These are phyloP conservation scores for Brachyistius frenatus DNA, from an alignment of 2,113 vertebrate genomes.

Conservation along the genomic window DNA sequence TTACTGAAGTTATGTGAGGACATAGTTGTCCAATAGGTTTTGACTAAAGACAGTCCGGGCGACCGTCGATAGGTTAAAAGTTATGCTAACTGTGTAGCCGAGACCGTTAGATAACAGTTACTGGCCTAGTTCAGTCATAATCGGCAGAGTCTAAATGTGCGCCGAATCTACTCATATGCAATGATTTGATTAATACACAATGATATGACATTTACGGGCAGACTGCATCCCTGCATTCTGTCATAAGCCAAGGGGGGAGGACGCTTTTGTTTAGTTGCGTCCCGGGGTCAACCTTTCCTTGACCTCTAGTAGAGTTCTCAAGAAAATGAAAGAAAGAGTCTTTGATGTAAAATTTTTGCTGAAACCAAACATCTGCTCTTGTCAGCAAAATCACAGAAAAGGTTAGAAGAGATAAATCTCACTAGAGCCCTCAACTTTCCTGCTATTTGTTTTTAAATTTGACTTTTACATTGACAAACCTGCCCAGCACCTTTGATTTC, in stretches of 20 bases:
- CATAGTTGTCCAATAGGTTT: background rate
- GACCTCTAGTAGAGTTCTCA: conserved; percentile 60
- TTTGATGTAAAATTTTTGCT: conserved; percentile 54
- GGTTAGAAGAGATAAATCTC: conserved; percentile 7
- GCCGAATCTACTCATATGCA: conserved; percentile 46
- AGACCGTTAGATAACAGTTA: conserved; percentile 52
- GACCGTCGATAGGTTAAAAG: background rate
- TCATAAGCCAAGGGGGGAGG: conserved; percentile 52
- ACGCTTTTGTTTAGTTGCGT: conserved; percentile 68
- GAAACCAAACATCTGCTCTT: conserved; percentile 43
- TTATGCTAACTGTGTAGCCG: background rate
- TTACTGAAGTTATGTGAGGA: conserved; percentile 11
- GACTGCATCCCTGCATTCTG: conserved; percentile 49
- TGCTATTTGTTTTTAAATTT: conserved; percentile 40
- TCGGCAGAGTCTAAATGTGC: conserved; percentile 34
- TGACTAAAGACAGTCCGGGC: background rate
- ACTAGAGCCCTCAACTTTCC: conserved; percentile 7
- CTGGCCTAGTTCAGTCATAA: conserved; percentile 52
- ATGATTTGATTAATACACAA: conserved; percentile 50
- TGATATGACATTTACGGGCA: conserved; percentile 52
- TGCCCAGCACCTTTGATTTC: conserved; percentile 38
- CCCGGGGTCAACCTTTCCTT: conserved; percentile 62
- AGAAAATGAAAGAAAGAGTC: conserved; percentile 49
- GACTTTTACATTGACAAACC: conserved; percentile 50
- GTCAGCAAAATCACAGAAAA: conserved; percentile 46